Evolutionary conservation across 2,113 vertebrate species (phyloP), one percentile per base, ranked within the genome.

Genomic region (Neotragus pygmaeus): DNA sequence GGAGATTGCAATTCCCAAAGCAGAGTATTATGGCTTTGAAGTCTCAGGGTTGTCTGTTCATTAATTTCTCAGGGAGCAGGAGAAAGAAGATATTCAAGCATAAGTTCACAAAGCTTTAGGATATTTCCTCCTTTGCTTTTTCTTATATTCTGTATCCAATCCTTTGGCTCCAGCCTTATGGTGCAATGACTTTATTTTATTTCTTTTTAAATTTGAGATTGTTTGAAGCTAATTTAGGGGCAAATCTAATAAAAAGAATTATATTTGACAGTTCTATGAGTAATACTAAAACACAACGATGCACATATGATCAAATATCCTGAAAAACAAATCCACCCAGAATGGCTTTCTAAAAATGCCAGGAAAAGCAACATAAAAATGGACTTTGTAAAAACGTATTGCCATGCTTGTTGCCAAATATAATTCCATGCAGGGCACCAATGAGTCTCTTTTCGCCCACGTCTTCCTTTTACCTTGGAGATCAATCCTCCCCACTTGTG

Each of bases 41-140:
- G 92, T 97, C 94, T 94, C 88, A 78, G 92, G 84, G 88, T 86
- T 94, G 93, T 94, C 97, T 97, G 66, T 97, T 97, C 95, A 96
- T 97, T 97, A 97, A 96, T 96, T 96, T 97, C 94, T 96, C 10
- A 58, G 94, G 70, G 88, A 95, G 47, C 19, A 87, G 80, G 86
- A 96, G 90, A 96, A 97, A 94, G 90, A 91, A 94, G 53, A 91
- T 95, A 90, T 51, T 90, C 77, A 81, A 83, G 84, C 39, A 28
- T 62, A 16, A 87, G 57, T 92, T 92, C 88, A 81, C 36, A 57
- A 51, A 95, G 84, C 92, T 97, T 88, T 64, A 90, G 60, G 88
- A 77, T 82, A 66, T 95, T 43, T 80, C 28, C 33, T 60, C 77
- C 55, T 96, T 92, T 62, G 47, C 55, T 95, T 60, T 96, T 90